These are phyloP conservation scores for Umimayanthus kanabou DNA, from an alignment of 92 coral and sea anemone species.

Conservation along the genomic window DNA sequence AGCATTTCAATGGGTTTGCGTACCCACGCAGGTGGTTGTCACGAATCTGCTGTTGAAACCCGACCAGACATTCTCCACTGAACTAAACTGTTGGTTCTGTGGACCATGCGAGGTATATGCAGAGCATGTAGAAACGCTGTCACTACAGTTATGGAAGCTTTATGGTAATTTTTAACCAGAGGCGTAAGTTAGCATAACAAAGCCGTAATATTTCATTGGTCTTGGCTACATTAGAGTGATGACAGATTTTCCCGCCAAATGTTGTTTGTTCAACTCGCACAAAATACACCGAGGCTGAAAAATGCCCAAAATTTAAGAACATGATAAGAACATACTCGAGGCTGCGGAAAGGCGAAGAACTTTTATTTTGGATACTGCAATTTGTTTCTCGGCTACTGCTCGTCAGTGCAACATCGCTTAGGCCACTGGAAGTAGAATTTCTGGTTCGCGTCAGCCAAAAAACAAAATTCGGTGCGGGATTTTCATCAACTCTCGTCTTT, in stretches of 20 bases:
- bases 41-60: background rate
- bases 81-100: background rate
- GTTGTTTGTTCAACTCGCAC: background rate
- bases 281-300: too few species aligned
- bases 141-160: background rate
- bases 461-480: too few species aligned
- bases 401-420: too few species aligned
- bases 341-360: too few species aligned
- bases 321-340: too few species aligned
- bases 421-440: too few species aligned
- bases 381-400: too few species aligned
- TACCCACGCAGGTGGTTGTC: background rate
- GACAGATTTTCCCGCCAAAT: constrained; percentile 45
- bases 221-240: background rate
- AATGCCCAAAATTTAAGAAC: too few species aligned
- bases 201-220: constrained; percentile 22
- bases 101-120: constrained; percentile 61
- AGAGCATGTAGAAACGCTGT: constrained; percentile 95
- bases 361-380: too few species aligned
- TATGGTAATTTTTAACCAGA: constrained; percentile 47
- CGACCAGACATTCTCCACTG: constrained; percentile 4
- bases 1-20: constrained; percentile 63
- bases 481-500: too few species aligned
- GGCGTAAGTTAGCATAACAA: constrained; percentile 43
- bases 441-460: too few species aligned